Conservation (phyloP, 2,888 invertebrate genomes). For the Schizotus pectinicornis region DNA sequence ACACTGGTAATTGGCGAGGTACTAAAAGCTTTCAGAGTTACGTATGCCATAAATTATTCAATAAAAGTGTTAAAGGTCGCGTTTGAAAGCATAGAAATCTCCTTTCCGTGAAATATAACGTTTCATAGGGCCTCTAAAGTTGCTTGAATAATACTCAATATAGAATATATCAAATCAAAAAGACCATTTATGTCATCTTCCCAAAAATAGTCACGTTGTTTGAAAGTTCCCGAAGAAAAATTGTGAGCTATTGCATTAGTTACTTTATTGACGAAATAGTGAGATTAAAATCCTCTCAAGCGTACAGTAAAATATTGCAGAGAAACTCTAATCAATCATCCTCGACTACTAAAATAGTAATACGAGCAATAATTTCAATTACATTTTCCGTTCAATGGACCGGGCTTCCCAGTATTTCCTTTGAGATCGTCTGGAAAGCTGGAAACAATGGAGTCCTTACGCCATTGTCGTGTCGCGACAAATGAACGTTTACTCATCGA, state of each 20-base stretch:
- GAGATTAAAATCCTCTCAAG: background rate
- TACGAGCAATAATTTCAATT: slow-evolving; percentile 8
- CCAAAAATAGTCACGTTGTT: slow-evolving; percentile 30
- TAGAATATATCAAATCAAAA: slow-evolving; percentile 31
- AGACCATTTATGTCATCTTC: slow-evolving; percentile 28
- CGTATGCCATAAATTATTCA: slow-evolving; percentile 13
- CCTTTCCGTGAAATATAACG: slow-evolving; percentile 21
- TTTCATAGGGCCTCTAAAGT: slow-evolving; percentile 18
- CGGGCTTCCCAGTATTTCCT: slow-evolving; percentile 11
- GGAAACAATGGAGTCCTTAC: slow-evolving; percentile 17
- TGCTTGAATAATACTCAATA: slow-evolving; percentile 27
- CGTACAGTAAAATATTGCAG: background rate
- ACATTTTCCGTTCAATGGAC: slow-evolving; percentile 1
- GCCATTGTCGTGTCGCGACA: slow-evolving; percentile 13
- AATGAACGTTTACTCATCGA: slow-evolving; percentile 21
- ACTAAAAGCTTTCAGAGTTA: no score
- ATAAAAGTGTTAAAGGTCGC: slow-evolving; percentile 17
- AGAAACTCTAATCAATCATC: background rate
- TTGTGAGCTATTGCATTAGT: slow-evolving; percentile 1
- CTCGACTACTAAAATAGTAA: background rate
- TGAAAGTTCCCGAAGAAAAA: slow-evolving; percentile 14
- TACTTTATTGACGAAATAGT: background rate
- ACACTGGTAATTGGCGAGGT: no score
- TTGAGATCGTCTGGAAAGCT: slow-evolving; percentile 7
- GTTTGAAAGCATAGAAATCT: slow-evolving; percentile 10